These are phyloP conservation scores for Prolemur simus DNA, from an alignment of 2,113 vertebrate genomes.

Conservation along the genomic window DNA sequence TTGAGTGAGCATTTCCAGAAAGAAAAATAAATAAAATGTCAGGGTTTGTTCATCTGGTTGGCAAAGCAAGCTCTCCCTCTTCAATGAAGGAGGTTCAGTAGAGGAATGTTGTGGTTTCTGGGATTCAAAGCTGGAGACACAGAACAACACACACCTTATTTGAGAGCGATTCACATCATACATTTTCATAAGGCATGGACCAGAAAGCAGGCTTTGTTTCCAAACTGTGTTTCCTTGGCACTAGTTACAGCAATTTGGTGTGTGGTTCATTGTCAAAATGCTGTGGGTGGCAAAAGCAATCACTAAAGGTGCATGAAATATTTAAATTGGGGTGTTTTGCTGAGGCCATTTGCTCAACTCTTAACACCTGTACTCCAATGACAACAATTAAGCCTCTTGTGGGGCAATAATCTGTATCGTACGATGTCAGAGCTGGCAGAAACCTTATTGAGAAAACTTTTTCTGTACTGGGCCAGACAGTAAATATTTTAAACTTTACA, in stretches of 20 bases:
- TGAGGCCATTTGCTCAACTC: background rate
- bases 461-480: background rate
- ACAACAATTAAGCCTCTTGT: conserved; percentile 46
- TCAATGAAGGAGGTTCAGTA: conserved; percentile 16
- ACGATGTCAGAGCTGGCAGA: conserved; percentile 23
- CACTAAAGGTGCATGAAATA: conserved; percentile 61
- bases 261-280: conserved; percentile 71
- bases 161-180: conserved; percentile 64
- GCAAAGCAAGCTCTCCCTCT: conserved; percentile 15
- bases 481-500: conserved; percentile 19
- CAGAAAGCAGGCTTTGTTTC: conserved; percentile 75
- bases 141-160: conserved; percentile 70
- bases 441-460: background rate
- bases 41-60: conserved; percentile 68
- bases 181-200: conserved; percentile 71
- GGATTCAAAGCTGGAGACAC: conserved; percentile 58
- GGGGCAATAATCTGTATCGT: background rate
- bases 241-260: conserved; percentile 55
- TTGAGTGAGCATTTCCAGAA: conserved; percentile 69
- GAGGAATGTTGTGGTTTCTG: conserved; percentile 72
- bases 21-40: conserved; percentile 75
- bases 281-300: conserved; percentile 63
- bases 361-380: conserved; percentile 58
- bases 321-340: conserved; percentile 50
- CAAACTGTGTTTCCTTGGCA: conserved; percentile 69